These are phyloP conservation scores for Puffinus mauretanicus DNA, from an alignment of 2,113 vertebrate species.

Conservation along the genomic window DNA sequence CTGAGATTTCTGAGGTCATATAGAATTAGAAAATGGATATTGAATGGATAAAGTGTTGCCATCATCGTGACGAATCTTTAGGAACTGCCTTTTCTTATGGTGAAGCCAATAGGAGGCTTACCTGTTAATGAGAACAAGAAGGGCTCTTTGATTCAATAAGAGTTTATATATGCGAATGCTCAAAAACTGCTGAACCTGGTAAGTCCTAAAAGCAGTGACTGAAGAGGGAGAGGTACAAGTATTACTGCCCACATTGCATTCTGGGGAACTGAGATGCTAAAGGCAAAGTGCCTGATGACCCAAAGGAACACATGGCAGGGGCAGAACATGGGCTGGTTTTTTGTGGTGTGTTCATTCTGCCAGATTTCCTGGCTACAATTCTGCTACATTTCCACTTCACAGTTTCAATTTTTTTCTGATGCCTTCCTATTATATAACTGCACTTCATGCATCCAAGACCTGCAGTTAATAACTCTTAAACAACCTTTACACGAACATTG, in stretches of 20 bases:
- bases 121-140: background rate
- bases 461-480: constrained; percentile 8
- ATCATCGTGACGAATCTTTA: background rate
- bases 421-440: background rate
- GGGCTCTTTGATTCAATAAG: background rate
- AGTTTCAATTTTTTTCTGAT: background rate
- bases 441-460: background rate
- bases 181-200: background rate
- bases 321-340: background rate
- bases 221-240: background rate
- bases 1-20: background rate
- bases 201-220: background rate
- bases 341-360: background rate
- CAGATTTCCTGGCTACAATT: background rate
- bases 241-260: background rate
- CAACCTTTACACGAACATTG: background rate
- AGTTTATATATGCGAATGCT: background rate
- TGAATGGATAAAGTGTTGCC: background rate
- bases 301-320: background rate
- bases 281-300: background rate
- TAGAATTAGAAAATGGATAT: background rate
- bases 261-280: background rate
- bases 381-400: background rate
- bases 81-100: background rate
- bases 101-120: background rate